phyloP scores from a whole-genome alignment of 2,113 vertebrate species.

The Notarius quadriscutis region DNA sequence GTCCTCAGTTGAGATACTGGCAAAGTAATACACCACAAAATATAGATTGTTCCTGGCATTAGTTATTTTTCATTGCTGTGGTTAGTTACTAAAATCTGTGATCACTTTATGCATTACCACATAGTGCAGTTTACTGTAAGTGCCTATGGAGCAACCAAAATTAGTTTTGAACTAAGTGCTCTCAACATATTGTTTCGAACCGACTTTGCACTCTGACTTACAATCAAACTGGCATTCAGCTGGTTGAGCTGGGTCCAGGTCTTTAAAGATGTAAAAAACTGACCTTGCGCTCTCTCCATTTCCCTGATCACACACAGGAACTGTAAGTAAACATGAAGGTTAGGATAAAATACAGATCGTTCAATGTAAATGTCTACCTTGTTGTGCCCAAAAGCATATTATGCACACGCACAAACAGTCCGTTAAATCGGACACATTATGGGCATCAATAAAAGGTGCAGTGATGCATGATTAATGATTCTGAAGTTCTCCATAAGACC shows the following conservation, averaged over 20 bases:
- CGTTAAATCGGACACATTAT: not conserved
- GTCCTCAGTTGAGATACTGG: not conserved
- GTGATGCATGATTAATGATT: constrained; percentile 38
- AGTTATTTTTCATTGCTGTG: not conserved
- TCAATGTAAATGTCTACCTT: not conserved
- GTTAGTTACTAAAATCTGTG: not conserved
- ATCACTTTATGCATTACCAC: not conserved
- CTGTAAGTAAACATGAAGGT: not conserved
- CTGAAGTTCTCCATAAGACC: constrained; percentile 30
- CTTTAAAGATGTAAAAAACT: constrained; percentile 5
- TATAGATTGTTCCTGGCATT: not conserved
- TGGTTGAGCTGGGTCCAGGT: not conserved
- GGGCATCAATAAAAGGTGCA: constrained; percentile 29
- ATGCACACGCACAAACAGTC: not conserved
- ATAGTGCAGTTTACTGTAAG: not conserved
- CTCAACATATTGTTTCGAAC: not conserved
- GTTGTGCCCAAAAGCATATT: not conserved
- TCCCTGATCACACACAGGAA: not conserved
- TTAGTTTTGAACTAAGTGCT: not conserved
- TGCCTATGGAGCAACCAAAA: not conserved
- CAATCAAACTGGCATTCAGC: not conserved
- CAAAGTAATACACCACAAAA: not conserved
- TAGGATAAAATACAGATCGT: not conserved
- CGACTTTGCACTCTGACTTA: not conserved
- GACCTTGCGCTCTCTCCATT: no score